Base-by-base conservation (phyloP, 1,140 invertebrate genomes). In the Andricus grossulariae region DNA sequence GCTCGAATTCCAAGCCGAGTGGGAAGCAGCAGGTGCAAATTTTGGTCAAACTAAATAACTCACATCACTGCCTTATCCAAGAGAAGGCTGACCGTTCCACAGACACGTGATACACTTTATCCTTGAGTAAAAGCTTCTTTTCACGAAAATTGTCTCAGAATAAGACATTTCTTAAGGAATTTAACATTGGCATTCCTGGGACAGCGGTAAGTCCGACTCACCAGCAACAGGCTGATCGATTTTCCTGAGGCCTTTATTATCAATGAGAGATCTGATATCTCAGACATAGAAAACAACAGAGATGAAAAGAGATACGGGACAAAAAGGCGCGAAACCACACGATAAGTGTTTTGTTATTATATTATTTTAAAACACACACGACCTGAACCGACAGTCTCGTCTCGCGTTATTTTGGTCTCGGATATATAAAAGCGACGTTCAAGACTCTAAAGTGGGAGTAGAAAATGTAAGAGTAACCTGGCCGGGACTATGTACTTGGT, bases 201-300 rank as follows among this genome's bases (percentile, higher is more conserved):
- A 15, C 15, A 52, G 11, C 32, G 16, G 50, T 19, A 45, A 15
- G 72, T 16, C n/a, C 11, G 51, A 32, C 5, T 5, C 18, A 52
- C 10, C 45, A 45, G 80, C 80, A 81, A 81, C 80, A 81, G 80
- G 80, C 77, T 81, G 80, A 77, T 79, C 75, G 77, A 82, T 82
- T 78, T 81, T 54, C 76, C 72, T n/a, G 73, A 74, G 50, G 4
- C 21, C 71, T 54, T 80, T 72, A 72, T 39, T 49, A 74, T 60
- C 50, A 52, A 39, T 25, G 1, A 2, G 8, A 10, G 6, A 50
- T 13, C n/a, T 16, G 39, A 71, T 16, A 57, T 21, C 3, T 72
- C 15, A 18, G 16, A 10, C 25, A 60, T 19, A 19, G 39, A 49
- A 32, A 52, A 55, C 51, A 16, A 72, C 21, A 39, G 39, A 52